Conservation (phyloP, 2,888 invertebrate genomes). For the Sminthurinus aureus region DNA sequence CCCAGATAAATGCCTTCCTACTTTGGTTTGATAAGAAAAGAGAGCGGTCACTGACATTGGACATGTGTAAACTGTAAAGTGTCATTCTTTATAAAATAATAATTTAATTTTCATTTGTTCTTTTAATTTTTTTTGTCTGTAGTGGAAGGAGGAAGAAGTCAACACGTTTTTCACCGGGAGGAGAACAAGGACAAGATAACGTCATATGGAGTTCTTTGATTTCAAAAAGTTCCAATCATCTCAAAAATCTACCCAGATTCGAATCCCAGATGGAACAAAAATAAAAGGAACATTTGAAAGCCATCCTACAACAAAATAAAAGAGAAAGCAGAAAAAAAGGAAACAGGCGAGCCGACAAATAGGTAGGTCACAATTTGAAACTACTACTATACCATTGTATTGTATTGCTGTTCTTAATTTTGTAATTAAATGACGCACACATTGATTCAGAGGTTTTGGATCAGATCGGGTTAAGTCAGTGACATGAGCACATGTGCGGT, state of each 20-base stretch:
- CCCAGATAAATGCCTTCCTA: too few species aligned
- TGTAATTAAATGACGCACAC: too few species aligned
- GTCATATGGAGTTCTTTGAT: conserved; percentile 28
- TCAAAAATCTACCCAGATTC: conserved; percentile 19
- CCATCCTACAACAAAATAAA: not conserved
- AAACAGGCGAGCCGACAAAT: not conserved
- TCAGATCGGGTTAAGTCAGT: too few species aligned
- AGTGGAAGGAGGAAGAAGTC: conserved; percentile 53
- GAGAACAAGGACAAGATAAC: conserved; percentile 12
- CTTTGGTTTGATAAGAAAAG: not conserved
- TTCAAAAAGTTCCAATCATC: conserved; percentile 24
- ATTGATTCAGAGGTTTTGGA: too few species aligned
- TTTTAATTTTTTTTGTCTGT: conserved; percentile 21
- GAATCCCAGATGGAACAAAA: conserved; percentile 42
- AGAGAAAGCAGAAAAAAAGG: not conserved
- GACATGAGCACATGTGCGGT: too few species aligned
- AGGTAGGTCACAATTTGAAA: not conserved
- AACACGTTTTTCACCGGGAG: conserved; percentile 47
- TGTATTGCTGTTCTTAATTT: too few species aligned
- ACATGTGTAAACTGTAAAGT: not conserved
- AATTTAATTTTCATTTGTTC: not conserved
- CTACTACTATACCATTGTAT: too few species aligned
- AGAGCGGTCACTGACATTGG: not conserved
- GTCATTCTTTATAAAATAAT: not conserved
- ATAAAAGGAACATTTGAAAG: not conserved